Evolutionary conservation across 1,140 invertebrate genomes (phyloP), one percentile per base, ranked within the genome.

Genomic region (Cotesia typhae): DNA sequence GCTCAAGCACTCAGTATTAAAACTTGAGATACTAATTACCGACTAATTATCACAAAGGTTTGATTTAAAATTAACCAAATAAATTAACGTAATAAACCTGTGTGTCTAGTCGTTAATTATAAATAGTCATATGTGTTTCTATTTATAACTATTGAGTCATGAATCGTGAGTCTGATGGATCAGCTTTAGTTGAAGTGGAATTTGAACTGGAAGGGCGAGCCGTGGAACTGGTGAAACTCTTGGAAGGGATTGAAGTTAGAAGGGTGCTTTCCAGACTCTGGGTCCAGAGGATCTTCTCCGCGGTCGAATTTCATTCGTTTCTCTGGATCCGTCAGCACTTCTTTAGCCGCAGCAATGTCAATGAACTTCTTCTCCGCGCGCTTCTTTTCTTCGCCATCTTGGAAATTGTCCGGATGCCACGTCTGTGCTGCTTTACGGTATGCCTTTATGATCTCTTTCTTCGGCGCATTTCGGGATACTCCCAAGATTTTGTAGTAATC

Each of bases 401-500:
- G 92, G 84, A 93, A 99, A 87, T 97, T 97, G 86, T 99, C 98
- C 0, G 98, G 98, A 90, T 99, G 98, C 97, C 98, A 99, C 85
- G 98, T 95, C 85, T 97, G 95, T 12, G 98, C 98, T 67, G 96
- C 91, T 90, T 98, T 99, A 75, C 98, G 91, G 86, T 99, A 99
- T 4, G 98, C 98, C 89, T 99, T 99, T 1, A 92, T 89, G 14
- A 99, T 97, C 85, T 99, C 96, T 79, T 93, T 92, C 87, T 99
- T 99, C 17, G 86, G 92, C 0, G 98, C 98, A 71, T 90, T 93
- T 85, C 95, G 92, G 83, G 90, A 90, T 0, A 97, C 94, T 14
- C 92, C 92, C 55, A 99, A 88, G 78, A 99, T 99, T 89, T 99
- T 99, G 84, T 99, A 99, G 88, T 99, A 99, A 88, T 99, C 98